Evolutionary conservation across 2,888 invertebrate species (phyloP).

Genomic region (Ophioninae sp.): DNA sequence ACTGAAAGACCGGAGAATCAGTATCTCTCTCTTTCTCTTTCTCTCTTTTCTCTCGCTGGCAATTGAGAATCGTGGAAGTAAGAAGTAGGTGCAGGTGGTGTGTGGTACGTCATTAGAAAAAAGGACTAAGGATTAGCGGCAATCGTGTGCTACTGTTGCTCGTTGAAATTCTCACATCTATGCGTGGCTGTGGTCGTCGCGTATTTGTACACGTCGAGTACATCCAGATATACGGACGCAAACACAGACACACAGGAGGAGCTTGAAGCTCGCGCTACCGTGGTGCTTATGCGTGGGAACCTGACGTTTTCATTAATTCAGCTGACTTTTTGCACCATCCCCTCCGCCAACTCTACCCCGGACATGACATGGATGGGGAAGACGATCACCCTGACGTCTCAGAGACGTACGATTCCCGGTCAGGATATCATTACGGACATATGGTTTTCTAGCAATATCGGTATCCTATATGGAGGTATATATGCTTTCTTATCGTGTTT

Average conservation of each 20-base stretch:
- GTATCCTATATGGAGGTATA: slow-evolving; percentile 18
- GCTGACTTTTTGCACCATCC: slow-evolving; percentile 73
- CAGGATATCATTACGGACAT: slow-evolving; percentile 68
- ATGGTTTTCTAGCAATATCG: slow-evolving; percentile 32
- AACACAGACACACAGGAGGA: slow-evolving; percentile 4
- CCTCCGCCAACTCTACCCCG: slow-evolving; percentile 48
- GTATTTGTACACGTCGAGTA: background rate
- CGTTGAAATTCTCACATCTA: slow-evolving; percentile 4
- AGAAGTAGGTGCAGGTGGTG: slow-evolving; percentile 64
- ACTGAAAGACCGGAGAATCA: slow-evolving; percentile 26
- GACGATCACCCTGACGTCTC: slow-evolving; percentile 57
- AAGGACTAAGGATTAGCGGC: slow-evolving; percentile 64
- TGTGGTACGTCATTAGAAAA: slow-evolving; percentile 62
- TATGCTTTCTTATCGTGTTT: slow-evolving; percentile 16
- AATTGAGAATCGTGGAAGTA: slow-evolving; percentile 56
- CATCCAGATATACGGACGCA: slow-evolving; percentile 6
- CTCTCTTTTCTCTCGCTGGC: background rate
- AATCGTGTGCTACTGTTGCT: slow-evolving; percentile 62
- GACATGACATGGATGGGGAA: slow-evolving; percentile 62
- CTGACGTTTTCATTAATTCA: slow-evolving; percentile 77
- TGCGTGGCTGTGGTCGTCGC: slow-evolving; percentile 30
- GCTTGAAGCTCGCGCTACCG: slow-evolving; percentile 30
- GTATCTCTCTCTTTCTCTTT: slow-evolving; percentile 19
- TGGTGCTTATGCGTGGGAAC: slow-evolving; percentile 76
- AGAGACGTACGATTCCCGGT: slow-evolving; percentile 72